phyloP scores from a whole-genome alignment of 2,888 invertebrate genomes.

The Dendrolimus pini region DNA sequence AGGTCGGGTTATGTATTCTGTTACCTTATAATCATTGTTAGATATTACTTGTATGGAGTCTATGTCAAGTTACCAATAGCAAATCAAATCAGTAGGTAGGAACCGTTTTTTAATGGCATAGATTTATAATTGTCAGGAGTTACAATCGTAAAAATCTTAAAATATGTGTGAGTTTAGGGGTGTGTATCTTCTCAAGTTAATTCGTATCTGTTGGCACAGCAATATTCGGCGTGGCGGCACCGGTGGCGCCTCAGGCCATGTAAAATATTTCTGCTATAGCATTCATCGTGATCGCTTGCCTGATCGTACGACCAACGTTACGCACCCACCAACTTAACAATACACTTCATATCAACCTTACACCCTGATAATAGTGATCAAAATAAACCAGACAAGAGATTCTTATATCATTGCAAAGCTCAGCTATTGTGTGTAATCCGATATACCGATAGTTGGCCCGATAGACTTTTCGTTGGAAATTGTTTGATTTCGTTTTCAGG shows the following conservation, averaged over 20 bases:
- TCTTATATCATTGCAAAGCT: conserved; percentile 34
- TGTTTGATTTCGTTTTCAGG: conserved; percentile 52
- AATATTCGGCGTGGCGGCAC: conserved; percentile 61
- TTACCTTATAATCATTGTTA: no score
- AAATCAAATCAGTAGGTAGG: no score
- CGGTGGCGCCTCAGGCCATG: conserved; percentile 63
- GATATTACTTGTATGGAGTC: no score
- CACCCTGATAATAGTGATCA: conserved; percentile 27
- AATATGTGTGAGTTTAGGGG: background rate
- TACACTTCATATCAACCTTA: conserved; percentile 28
- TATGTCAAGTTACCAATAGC: no score
- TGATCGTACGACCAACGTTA: conserved; percentile 57
- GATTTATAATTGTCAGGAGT: no score
- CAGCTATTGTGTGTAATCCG: conserved; percentile 61
- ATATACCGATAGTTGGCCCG: conserved; percentile 57
- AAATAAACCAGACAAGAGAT: conserved; percentile 16
- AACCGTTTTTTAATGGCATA: no score
- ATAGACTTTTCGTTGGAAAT: conserved; percentile 54
- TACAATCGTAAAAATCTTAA: no score
- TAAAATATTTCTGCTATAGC: conserved; percentile 76
- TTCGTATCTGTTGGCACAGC: conserved; percentile 66
- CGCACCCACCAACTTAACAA: conserved; percentile 39
- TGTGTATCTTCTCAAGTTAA: conserved; percentile 35
- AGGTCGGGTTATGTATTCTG: no score
- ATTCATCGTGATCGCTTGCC: conserved; percentile 72